phyloP scores from a whole-genome alignment of 2,888 invertebrate genomes.

The Synanthedon myopaeformis region DNA sequence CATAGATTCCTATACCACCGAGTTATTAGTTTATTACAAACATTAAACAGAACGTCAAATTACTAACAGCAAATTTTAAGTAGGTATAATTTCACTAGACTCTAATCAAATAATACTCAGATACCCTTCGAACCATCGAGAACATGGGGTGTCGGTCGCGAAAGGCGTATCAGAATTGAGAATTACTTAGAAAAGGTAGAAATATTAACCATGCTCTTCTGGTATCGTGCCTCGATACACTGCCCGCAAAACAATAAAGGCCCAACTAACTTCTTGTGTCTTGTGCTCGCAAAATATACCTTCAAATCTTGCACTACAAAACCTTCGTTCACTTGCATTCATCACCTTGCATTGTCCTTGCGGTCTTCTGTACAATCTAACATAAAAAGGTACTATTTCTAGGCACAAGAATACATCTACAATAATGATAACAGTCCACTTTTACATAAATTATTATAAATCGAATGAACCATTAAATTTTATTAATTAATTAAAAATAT shows the following conservation, averaged over 20 bases:
- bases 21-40: conserved; percentile 60
- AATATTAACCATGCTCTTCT: conserved; percentile 45
- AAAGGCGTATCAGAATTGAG: conserved; percentile 55
- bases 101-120: conserved; percentile 61
- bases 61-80: conserved; percentile 61
- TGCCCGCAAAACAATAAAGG: conserved; percentile 46
- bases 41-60: conserved; percentile 64
- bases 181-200: conserved; percentile 53
- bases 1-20: conserved; percentile 53
- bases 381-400: conserved; percentile 47
- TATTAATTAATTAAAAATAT: too few species aligned
- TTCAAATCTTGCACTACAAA: conserved; percentile 26
- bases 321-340: conserved; percentile 50
- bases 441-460: not conserved
- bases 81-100: conserved; percentile 31
- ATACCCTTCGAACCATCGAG: conserved; percentile 33
- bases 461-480: too few species aligned
- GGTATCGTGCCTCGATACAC: conserved; percentile 54
- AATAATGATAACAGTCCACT: conserved; percentile 29
- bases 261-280: conserved; percentile 23
- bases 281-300: conserved; percentile 57
- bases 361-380: conserved; percentile 58
- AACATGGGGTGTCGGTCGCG: conserved; percentile 61
- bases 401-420: conserved; percentile 39
- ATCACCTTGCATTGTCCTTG: conserved; percentile 59